Percentiles rank a stretch among this genome's conserved stretches.
phyloP scores from a whole-genome alignment of 2,797 vertebrate genomes.

The Cossypha polioptera region DNA sequence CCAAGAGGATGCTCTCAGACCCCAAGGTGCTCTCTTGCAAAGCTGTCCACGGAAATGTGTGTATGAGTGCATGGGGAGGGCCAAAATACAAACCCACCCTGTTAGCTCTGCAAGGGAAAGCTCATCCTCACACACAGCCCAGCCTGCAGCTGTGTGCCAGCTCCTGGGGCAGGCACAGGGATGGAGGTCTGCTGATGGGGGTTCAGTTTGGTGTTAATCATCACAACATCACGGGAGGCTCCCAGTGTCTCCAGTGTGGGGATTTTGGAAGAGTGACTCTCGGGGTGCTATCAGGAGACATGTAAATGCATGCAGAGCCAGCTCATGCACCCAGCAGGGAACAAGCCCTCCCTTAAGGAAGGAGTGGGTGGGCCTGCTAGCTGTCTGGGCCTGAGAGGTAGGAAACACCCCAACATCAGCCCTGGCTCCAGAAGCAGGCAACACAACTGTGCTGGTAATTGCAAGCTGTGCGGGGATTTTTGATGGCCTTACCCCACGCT shows the following conservation, averaged over 20 bases:
- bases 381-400: constrained; percentile 44
- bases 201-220: background rate
- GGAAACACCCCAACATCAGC: background rate
- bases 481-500: background rate
- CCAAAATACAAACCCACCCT: accelerated
- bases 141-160: background rate
- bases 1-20: background rate
- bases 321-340: constrained; percentile 28
- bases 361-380: constrained; percentile 23
- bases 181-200: background rate
- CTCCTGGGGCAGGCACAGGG: background rate
- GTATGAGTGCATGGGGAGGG: background rate
- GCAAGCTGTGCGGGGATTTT: background rate
- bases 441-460: background rate
- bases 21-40: background rate
- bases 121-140: accelerated
- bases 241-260: background rate
- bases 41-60: accelerated
- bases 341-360: constrained; percentile 39
- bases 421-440: background rate
- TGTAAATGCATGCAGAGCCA: constrained; percentile 53
- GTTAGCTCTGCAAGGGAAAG: background rate
- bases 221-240: background rate
- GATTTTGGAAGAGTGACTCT: background rate
- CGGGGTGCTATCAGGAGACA: background rate